Conservation (phyloP, 1,140 invertebrate species). For the Brachionus asplanchnoidis region DNA sequence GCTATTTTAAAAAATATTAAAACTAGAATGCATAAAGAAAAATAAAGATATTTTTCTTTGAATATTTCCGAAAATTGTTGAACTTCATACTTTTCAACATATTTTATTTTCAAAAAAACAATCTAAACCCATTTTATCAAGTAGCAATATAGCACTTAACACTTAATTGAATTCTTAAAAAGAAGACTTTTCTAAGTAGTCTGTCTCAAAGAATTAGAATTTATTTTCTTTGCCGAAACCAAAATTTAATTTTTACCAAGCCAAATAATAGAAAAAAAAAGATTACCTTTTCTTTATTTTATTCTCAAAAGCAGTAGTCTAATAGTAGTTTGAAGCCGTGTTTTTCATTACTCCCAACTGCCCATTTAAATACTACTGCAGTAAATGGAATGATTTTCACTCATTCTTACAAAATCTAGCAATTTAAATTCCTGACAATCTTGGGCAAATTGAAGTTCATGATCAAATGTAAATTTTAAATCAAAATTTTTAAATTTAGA, state of each 20-base stretch:
- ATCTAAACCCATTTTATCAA: neutral
- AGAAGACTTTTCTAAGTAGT: neutral
- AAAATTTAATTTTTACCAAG: neutral
- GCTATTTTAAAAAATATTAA: too few relatives aligned
- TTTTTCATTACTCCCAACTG: neutral
- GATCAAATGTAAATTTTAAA: too few relatives aligned
- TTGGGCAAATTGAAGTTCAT: too few relatives aligned
- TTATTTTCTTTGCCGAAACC: neutral
- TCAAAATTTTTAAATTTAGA: too few relatives aligned
- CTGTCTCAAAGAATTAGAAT: neutral
- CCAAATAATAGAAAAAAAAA: neutral
- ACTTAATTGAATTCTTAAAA: neutral
- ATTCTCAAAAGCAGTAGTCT: neutral
- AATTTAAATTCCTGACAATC: too few relatives aligned
- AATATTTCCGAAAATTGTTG: neutral
- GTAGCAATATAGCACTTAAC: neutral
- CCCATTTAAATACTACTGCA: neutral
- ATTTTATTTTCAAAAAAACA: neutral
- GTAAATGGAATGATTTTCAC: neutral
- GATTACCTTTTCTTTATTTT: neutral
- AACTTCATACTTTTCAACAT: neutral
- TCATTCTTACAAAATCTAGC: neutral
- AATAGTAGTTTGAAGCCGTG: neutral
- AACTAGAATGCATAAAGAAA: too few relatives aligned
- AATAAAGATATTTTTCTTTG: too few relatives aligned